These are phyloP conservation scores for Prionailurus bengalensis DNA, from an alignment of 2,113 vertebrate genomes.

Conservation along the genomic window DNA sequence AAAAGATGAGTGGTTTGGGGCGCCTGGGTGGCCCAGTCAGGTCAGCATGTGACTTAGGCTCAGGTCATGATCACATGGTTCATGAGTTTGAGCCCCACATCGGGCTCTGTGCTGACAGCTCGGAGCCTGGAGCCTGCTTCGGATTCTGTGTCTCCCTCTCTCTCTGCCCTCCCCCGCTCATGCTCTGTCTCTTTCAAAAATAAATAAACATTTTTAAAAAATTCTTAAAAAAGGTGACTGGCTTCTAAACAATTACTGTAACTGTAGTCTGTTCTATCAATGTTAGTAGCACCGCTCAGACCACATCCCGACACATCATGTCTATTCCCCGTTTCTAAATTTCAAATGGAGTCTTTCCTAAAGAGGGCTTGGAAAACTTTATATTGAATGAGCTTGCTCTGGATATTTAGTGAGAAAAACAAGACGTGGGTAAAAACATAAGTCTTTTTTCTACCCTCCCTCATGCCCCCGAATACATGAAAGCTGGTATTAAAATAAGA, in stretches of 20 bases:
- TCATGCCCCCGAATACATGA: not conserved
- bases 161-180: no score
- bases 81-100: no score
- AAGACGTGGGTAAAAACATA: not conserved
- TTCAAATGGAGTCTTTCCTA: not conserved
- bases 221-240: not conserved
- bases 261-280: not conserved
- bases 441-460: not conserved
- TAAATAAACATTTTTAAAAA: no score
- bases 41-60: no score
- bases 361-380: not conserved
- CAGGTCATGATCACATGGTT: no score
- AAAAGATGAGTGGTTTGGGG: not conserved
- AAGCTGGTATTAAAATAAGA: constrained; percentile 39
- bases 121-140: no score
- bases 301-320: not conserved
- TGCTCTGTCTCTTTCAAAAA: no score
- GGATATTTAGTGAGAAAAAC: constrained; percentile 22
- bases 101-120: no score
- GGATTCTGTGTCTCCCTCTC: no score
- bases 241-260: not conserved
- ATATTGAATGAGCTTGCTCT: not conserved
- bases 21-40: no score
- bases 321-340: not conserved
- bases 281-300: not conserved